These are phyloP conservation scores for Lutjanus campechanus DNA, from an alignment of 2,797 vertebrate species.

Conservation along the genomic window DNA sequence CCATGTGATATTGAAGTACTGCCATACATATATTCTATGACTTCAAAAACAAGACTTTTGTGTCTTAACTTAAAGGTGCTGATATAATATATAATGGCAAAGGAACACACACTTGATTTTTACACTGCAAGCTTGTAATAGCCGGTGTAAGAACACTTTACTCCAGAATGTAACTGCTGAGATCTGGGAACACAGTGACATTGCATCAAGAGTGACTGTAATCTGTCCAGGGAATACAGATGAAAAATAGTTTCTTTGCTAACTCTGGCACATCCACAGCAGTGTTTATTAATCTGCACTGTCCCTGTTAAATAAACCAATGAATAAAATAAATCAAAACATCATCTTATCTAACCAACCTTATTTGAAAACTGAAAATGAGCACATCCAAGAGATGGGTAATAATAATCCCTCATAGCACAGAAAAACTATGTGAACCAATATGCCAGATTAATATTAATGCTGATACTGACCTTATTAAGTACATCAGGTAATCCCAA, in stretches of 20 bases:
- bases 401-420: no score
- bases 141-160: not conserved
- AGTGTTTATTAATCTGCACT: no score
- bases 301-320: not conserved
- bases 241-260: no score
- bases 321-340: not conserved
- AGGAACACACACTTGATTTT: conserved; percentile 1
- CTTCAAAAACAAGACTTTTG: not conserved
- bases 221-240: not conserved
- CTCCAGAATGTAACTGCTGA: not conserved
- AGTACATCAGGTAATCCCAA: no score
- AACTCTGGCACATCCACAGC: no score
- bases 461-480: no score
- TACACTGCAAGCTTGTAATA: not conserved
- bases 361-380: not conserved
- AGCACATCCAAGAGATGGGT: not conserved
- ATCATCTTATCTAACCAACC: not conserved
- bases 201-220: no score
- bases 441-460: no score
- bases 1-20: conserved; percentile 24
- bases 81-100: conserved; percentile 6
- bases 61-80: conserved; percentile 8
- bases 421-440: no score
- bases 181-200: not conserved
- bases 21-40: conserved; percentile 9